A percentile compares a stretch with the other conserved stretches of the same genome.
Conservation (phyloP, 2,888 invertebrate species). For the Pycnomerus fuliginosus region DNA sequence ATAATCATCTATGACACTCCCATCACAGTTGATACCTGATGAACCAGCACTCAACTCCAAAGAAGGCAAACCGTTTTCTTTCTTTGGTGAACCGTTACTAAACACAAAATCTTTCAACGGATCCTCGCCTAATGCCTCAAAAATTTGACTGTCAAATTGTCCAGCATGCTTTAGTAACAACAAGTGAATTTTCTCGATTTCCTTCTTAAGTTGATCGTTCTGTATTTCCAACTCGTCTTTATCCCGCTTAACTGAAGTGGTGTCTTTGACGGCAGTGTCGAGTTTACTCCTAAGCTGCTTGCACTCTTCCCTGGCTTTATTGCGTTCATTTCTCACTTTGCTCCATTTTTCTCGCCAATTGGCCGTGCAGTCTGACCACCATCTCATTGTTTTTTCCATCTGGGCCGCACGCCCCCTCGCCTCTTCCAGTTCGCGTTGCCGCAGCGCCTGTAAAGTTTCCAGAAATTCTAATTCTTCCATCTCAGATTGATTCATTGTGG, state of each 20-base stretch:
- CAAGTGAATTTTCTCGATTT: constrained; percentile 76
- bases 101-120: constrained; percentile 51
- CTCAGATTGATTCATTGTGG: background rate
- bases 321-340: constrained; percentile 88
- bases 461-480: constrained; percentile 15
- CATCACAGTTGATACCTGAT: background rate
- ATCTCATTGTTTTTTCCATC: constrained; percentile 99
- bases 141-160: constrained; percentile 62
- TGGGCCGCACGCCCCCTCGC: constrained; percentile 92
- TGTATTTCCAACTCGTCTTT: constrained; percentile 76
- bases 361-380: constrained; percentile 98
- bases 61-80: background rate
- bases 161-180: constrained; percentile 68
- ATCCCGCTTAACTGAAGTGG: constrained; percentile 71
- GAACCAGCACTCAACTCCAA: no score
- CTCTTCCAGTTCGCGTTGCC: constrained; percentile 86
- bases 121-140: constrained; percentile 55
- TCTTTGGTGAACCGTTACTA: constrained; percentile 38
- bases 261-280: constrained; percentile 76
- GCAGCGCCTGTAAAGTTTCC: constrained; percentile 55
- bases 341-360: constrained; percentile 97
- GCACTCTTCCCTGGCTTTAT: constrained; percentile 88
- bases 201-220: constrained; percentile 73
- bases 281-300: constrained; percentile 79
- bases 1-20: constrained; percentile 58